These are phyloP conservation scores for Heloderma charlesbogerti DNA, from an alignment of 2,113 vertebrate genomes.

Conservation along the genomic window DNA sequence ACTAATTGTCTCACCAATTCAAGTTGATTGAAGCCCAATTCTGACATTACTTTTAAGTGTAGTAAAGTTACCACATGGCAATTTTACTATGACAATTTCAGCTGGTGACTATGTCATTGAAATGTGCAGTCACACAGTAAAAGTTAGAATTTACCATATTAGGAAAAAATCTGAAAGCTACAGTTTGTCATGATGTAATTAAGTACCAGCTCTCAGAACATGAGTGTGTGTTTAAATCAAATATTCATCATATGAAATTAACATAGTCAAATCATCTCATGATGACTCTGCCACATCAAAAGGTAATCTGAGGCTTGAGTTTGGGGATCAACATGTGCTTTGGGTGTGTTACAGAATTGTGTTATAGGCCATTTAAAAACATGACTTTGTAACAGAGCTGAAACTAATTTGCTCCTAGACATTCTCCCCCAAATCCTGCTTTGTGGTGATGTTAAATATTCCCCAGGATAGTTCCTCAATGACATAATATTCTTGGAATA, in stretches of 20 bases:
- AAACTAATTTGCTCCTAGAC: not conserved
- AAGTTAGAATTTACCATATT: not conserved
- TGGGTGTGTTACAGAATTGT: not conserved
- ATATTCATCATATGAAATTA: slow-evolving; percentile 2
- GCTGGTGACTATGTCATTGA: not conserved
- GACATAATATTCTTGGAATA: not conserved
- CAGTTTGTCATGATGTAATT: not conserved
- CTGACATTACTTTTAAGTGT: not conserved
- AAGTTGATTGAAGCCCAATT: not conserved
- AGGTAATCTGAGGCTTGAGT: not conserved
- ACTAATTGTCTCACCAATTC: not conserved
- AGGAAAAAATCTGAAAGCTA: not conserved
- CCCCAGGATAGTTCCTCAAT: not conserved
- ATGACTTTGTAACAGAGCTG: not conserved
- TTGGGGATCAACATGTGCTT: not conserved
- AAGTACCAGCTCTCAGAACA: not conserved
- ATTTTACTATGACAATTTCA: not conserved
- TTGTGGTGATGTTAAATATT: not conserved
- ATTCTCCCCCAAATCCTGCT: not conserved
- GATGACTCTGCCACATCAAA: not conserved
- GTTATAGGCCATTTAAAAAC: not conserved
- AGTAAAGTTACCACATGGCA: not conserved
- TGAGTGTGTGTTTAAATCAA: not conserved
- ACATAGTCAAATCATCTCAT: not conserved
- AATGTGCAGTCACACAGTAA: not conserved